These are phyloP conservation scores for Gymnogyps californianus DNA, from an alignment of 2,113 vertebrate species.

Conservation along the genomic window DNA sequence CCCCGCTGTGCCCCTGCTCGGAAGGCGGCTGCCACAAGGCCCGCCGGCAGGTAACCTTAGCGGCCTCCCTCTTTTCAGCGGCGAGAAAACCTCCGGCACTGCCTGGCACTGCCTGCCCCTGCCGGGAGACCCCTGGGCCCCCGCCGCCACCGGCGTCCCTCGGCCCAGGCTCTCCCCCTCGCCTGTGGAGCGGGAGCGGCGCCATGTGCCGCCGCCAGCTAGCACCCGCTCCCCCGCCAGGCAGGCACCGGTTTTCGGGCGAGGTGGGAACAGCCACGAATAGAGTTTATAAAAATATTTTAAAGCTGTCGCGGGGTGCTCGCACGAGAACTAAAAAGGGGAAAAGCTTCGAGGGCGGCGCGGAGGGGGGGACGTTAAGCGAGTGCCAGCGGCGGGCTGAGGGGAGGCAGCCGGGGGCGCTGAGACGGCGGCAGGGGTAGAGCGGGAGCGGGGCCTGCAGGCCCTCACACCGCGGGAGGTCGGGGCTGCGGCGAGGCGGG, in stretches of 20 bases:
- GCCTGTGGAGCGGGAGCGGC: neutral
- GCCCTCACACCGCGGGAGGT: neutral
- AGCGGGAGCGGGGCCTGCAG: neutral
- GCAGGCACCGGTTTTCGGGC: neutral
- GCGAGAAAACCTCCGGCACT: neutral
- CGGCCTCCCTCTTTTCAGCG: neutral
- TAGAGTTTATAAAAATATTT: slow-evolving; percentile 30
- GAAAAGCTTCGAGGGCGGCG: neutral
- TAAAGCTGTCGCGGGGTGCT: neutral
- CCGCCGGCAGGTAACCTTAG: neutral
- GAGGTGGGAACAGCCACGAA: neutral
- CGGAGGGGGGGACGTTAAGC: neutral
- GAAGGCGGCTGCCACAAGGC: neutral
- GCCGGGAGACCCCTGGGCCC: too few relatives aligned
- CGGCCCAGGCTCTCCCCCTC: neutral
- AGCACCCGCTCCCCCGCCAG: neutral
- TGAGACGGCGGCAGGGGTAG: neutral
- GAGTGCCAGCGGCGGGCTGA: neutral
- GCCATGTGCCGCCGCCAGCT: neutral
- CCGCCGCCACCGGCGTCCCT: neutral
- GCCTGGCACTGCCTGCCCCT: neutral
- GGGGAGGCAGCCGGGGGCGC: neutral
- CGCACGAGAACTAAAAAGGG: neutral
- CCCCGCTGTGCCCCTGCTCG: neutral
- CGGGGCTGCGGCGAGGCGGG: neutral